Evolutionary conservation across 2,888 invertebrate species (phyloP).

Genomic region (Watsonalla cultraria): DNA sequence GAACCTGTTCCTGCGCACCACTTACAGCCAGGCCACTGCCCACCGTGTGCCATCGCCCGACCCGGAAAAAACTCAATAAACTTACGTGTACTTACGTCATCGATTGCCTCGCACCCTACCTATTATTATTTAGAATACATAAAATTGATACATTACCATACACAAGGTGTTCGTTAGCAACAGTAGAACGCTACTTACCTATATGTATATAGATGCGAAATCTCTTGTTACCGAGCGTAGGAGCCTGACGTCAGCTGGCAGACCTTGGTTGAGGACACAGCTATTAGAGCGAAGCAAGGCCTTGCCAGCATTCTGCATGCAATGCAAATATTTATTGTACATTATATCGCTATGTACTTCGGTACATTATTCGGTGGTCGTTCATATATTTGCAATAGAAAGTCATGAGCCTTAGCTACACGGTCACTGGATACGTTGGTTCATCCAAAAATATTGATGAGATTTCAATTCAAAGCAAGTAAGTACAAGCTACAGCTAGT

Average conservation of each 20-base stretch:
- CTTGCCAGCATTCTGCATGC: slow-evolving; percentile 61
- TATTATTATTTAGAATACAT: background rate
- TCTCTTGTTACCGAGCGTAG: slow-evolving; percentile 61
- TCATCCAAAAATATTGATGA: too few species aligned
- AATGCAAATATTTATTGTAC: slow-evolving; percentile 35
- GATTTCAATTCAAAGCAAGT: too few species aligned
- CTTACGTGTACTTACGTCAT: slow-evolving; percentile 11
- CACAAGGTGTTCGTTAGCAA: slow-evolving; percentile 24
- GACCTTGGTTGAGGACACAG: slow-evolving; percentile 69
- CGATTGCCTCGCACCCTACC: background rate
- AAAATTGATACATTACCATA: slow-evolving; percentile 11
- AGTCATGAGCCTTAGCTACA: too few species aligned
- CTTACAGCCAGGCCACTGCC: slow-evolving; percentile 47
- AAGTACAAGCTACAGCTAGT: too few species aligned
- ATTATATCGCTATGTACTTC: slow-evolving; percentile 13
- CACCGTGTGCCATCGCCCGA: slow-evolving; percentile 28
- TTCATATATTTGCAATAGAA: too few species aligned
- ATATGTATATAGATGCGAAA: slow-evolving; percentile 40
- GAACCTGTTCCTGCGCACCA: slow-evolving; percentile 70
- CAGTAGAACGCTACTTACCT: slow-evolving; percentile 10
- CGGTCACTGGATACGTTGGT: too few species aligned
- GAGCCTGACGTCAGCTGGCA: slow-evolving; percentile 62
- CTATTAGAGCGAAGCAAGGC: slow-evolving; percentile 68
- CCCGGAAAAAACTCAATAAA: slow-evolving; percentile 31
- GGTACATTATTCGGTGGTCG: background rate